Evolutionary conservation across 2,888 invertebrate genomes (phyloP), one percentile per base, ranked within the genome.

Genomic region (Muschampia plurimacula): DNA sequence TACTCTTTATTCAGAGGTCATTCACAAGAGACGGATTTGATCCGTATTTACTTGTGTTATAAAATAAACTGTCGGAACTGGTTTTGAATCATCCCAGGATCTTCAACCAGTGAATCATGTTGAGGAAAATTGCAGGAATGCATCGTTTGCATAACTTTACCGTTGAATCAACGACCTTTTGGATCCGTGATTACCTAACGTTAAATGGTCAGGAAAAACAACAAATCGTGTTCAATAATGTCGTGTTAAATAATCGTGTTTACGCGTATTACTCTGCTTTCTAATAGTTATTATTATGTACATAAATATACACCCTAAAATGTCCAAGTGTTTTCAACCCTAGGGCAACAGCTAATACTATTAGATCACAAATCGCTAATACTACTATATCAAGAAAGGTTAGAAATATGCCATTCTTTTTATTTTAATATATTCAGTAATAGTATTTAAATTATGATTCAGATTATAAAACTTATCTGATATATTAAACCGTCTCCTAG

Each of bases 91-190:
- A 72, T 71, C 65, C 32, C 55, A 44, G 60, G 66, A 66, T 60
- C 59, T 36, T 57, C 55, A 28, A 22, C 57, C 15, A 55, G 49
- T 72, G 72, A 72, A 66, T 72, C 72, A 72, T 15, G 62, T 67
- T 72, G 55, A 72, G 72, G 72, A 72, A 72, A 72, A 67, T 66
- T 28, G 67, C 67, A 52, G 67, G 67, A 72, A 72, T 66, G 72
- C 67, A 62, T 46, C 39, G 72, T 67, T 72, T 67, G 67, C 72
- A 55, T 72, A 67, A 66, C 67, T 60, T 66, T 63, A 52, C 55
- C 66, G 66, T 71, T 71, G 71, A 60, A 41, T 66, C 71, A 70
- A 70, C 70, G 59, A 66, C 66, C 71, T 52, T 55, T 49, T 41
- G 39, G 36, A 28, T 66, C 71, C 66, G 66, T 66, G 15, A 71